These are phyloP conservation scores for Xestia c-nigrum DNA, from an alignment of 2,888 invertebrate species.

Conservation along the genomic window DNA sequence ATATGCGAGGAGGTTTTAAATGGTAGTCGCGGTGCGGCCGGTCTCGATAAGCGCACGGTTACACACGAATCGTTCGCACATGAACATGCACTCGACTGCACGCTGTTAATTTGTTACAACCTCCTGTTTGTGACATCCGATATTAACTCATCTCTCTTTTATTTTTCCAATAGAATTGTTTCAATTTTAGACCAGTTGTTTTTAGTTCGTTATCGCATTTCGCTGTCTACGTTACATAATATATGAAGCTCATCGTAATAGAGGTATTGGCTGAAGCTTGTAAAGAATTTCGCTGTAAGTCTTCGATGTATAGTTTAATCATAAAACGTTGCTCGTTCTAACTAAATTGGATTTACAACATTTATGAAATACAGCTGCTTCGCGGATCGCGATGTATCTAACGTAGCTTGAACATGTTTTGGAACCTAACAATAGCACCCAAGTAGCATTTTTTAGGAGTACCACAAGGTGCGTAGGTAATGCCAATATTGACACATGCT, in stretches of 20 bases:
- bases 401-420: neutral
- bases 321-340: conserved; percentile 14
- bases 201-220: conserved; percentile 5
- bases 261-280: conserved; percentile 9
- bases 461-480: neutral
- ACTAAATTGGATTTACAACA: conserved; percentile 14
- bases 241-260: conserved; percentile 2
- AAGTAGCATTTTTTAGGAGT: neutral
- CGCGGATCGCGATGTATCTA: neutral
- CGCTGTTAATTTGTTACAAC: conserved; percentile 60
- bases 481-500: conserved; percentile 11
- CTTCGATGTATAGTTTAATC: conserved; percentile 9
- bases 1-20: conserved; percentile 81
- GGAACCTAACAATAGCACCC: neutral
- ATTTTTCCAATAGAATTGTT: conserved; percentile 29
- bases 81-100: conserved; percentile 56
- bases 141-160: conserved; percentile 36
- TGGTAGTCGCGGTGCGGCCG: conserved; percentile 64
- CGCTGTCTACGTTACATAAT: conserved; percentile 6
- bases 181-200: neutral
- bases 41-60: conserved; percentile 66
- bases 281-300: conserved; percentile 18
- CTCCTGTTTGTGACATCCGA: conserved; percentile 49
- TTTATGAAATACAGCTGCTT: conserved; percentile 17
- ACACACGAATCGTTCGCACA: conserved; percentile 49